Percentiles rank a stretch among this genome's conserved stretches.
These are phyloP conservation scores for Poicephalus meyeri DNA, from an alignment of 2,113 vertebrate genomes.

Conservation along the genomic window DNA sequence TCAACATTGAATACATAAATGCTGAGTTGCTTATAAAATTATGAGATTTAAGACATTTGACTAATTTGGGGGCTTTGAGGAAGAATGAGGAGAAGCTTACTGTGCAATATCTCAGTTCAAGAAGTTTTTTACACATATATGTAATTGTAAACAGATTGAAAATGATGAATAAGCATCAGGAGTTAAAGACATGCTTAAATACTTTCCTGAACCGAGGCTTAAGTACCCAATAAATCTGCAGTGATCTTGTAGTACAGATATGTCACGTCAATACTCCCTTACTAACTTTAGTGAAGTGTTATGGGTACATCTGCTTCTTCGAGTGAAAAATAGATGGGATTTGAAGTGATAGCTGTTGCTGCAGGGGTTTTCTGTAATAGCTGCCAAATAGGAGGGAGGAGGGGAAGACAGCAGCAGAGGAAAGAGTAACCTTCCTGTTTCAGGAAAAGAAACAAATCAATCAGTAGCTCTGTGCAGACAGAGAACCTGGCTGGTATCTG, in stretches of 20 bases:
- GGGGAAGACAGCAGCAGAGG: neutral
- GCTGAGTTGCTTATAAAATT: neutral
- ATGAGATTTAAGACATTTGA: neutral
- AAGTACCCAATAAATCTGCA: conserved; percentile 2
- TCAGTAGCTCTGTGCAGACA: conserved; percentile 10
- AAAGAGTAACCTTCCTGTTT: conserved; percentile 34
- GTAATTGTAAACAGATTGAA: neutral
- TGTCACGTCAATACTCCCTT: conserved; percentile 2
- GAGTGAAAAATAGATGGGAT: conserved; percentile 37
- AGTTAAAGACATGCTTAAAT: conserved; percentile 30
- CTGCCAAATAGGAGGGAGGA: conserved; percentile 33
- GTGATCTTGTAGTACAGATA: neutral
- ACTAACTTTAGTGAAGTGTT: conserved; percentile 48
- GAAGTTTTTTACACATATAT: neutral
- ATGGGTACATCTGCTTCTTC: conserved; percentile 42
- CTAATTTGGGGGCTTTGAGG: neutral
- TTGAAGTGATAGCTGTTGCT: conserved; percentile 45
- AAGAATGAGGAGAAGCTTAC: neutral
- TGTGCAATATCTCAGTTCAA: neutral
- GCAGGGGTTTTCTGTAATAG: conserved; percentile 37
- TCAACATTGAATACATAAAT: neutral
- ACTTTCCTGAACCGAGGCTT: neutral
- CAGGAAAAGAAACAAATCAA: conserved; percentile 55
- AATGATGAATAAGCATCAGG: neutral
- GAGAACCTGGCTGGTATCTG: conserved; percentile 16